Base-by-base conservation (phyloP, 1,140 invertebrate species). In the Nylanderia fulva region DNA sequence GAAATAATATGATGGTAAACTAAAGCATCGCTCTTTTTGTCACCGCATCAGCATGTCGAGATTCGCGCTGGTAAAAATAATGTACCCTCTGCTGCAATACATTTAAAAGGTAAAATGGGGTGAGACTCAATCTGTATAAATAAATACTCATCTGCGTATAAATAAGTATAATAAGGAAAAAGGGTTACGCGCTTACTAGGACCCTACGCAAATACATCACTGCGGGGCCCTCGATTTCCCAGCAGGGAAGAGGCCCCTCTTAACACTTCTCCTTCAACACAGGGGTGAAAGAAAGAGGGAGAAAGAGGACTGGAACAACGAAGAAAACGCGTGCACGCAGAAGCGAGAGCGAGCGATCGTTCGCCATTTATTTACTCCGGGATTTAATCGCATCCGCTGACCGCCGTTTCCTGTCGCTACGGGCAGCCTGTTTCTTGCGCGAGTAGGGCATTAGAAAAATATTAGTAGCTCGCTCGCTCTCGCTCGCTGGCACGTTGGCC, bases 371-470 rank as follows among this genome's bases (percentile, higher is more conserved):
- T 87, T 89, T 89, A 83, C 84, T 87, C 71, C 45, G 63, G 76
- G 63, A 85, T 87, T 87, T 87, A 87, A 89, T 89, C 87, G 71
- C 86, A 83, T 89, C 87, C 87, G 87, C 74, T 63, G 75, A 39
- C 64, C 85, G 74, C 48, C 64, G 80, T 87, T 89, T 87, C 87
- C 87, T 87, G 86, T 85, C 87, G 85, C 79, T 63, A 71, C 69
- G 82, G 58, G 80, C 80, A 72, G 48, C 61, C 54, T 45, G 85
- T 74, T 84, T 86, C 80, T 76, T 75, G 15, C 9, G 64, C 24
- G 63, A 42, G 82, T 24, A 56, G 61, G 36, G 29, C 24, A 76
- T 68, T 77, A 69, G 82, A 77, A 64, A 85, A 85, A 85, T 72
- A 63, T 75, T 64, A 58, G 56, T 39, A 71, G 45, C 48, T 48